Evolutionary conservation across 30 jellyfish, hydroid and myxozoan genomes (phyloP).

Genomic region (Rhopilema esculentum): DNA sequence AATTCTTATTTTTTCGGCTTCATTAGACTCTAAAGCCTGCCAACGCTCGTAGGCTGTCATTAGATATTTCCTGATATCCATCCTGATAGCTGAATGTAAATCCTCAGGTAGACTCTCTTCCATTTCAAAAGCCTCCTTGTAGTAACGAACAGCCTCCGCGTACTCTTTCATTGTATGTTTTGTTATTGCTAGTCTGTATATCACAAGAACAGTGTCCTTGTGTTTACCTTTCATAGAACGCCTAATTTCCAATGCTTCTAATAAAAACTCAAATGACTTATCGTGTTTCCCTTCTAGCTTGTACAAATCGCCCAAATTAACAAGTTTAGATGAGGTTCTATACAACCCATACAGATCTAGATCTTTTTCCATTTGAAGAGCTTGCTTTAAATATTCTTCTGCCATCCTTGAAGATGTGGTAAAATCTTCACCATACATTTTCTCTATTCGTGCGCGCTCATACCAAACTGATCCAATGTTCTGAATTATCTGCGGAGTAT

Average conservation of each 20-base stretch:
- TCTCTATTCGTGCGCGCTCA: slow-evolving; percentile 2
- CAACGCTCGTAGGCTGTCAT: neutral
- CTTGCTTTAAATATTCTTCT: neutral
- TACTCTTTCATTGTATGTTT: neutral
- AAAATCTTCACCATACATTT: neutral
- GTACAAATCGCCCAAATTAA: slow-evolving; percentile 48
- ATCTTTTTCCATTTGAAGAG: slow-evolving; percentile 42
- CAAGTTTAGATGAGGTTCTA: slow-evolving; percentile 36
- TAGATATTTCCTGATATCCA: slow-evolving; percentile 16
- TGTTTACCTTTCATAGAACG: slow-evolving; percentile 47
- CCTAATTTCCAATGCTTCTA: slow-evolving; percentile 38
- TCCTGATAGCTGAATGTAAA: slow-evolving; percentile 35
- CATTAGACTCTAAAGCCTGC: slow-evolving; percentile 3
- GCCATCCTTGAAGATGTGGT: slow-evolving; percentile 20
- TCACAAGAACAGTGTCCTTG: slow-evolving; percentile 47
- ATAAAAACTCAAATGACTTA: slow-evolving; percentile 15
- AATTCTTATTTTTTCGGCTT: neutral
- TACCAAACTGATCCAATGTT: slow-evolving; percentile 54
- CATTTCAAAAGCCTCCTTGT: slow-evolving; percentile 71
- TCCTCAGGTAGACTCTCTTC: slow-evolving; percentile 55
- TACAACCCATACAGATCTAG: slow-evolving; percentile 49
- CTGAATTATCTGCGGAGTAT: slow-evolving; percentile 30
- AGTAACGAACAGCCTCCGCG: slow-evolving; percentile 43
- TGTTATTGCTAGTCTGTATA: slow-evolving; percentile 30
- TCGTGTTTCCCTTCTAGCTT: neutral